Evolutionary conservation across 2,797 vertebrate species (phyloP), one percentile per base, ranked within the genome.

Genomic region (Parauchenoglanis ngamensis): DNA sequence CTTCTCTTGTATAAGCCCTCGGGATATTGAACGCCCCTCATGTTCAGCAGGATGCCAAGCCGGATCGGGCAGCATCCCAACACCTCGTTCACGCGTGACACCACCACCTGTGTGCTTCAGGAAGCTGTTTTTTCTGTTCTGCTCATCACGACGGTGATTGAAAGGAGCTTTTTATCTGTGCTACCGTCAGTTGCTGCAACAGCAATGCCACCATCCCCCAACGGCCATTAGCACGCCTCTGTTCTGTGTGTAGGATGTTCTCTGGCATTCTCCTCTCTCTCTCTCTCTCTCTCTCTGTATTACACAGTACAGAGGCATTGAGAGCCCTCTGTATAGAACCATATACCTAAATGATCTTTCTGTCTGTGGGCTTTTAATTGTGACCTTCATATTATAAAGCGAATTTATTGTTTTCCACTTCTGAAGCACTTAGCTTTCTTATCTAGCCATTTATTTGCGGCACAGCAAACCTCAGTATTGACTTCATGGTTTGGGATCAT

Each of bases 341-440:
- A 40, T 72, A 19, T 63, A 15, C 46, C 21, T 68, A 44, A 78
- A 78, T 31, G 15, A 65, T 83, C n/a, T n/a, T 80, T n/a, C 56
- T 28, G 76, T 40, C 11, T 46, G 46, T 35, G 12, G 40, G 31
- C 76, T 88, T 65, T 80, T 88, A 81, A 88, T 80, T 63, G 21
- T 63, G 83, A 88, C 86, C 81, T 77, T n/a, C 19, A 35, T 59
- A 54, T 35, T 81, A 63, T 57, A 63, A 79, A 77, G 73, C 13
- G 49, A 46, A 40, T 49, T 40, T 11, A 31, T 31, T 44, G 1
- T 77, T 19, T 46, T 65, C 28, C 35, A 35, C 81, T 83, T 59
- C 35, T 57, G 25, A 40, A 31, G 82, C 49, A 68, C 52, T 78
- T 59, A 21, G 44, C 15, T 28, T 57, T 83, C 28, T 70, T 76